Evolutionary conservation across 2,888 invertebrate genomes (phyloP).

Genomic region (Drosophila paucipuncta): DNA sequence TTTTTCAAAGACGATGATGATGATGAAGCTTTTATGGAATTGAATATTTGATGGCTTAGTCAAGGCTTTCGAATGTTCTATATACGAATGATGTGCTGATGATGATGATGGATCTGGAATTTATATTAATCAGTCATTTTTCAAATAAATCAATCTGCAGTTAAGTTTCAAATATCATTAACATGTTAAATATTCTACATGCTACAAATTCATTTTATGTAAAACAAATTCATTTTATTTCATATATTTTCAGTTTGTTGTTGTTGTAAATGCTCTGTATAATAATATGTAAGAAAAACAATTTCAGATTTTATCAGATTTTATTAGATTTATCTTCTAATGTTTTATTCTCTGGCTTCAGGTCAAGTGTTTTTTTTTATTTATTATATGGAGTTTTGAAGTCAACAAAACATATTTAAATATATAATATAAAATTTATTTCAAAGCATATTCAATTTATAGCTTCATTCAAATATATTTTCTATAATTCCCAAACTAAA

Average conservation of each 20-base stretch:
- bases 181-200: no score
- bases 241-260: background rate
- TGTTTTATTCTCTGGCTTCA: background rate
- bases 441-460: background rate
- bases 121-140: background rate
- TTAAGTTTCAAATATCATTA: background rate
- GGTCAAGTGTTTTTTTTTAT: background rate
- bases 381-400: background rate
- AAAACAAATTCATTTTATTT: background rate
- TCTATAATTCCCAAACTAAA: background rate
- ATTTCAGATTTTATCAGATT: no score
- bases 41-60: constrained; percentile 41
- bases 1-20: constrained; percentile 85
- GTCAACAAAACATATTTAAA: background rate
- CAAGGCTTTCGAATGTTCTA: background rate
- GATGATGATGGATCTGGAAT: background rate
- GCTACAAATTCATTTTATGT: background rate
- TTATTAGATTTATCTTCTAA: background rate
- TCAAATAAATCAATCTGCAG: background rate
- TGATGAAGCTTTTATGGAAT: constrained; percentile 87
- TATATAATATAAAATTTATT: background rate
- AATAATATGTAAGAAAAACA: background rate
- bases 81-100: background rate
- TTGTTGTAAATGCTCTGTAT: background rate
- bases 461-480: background rate